A percentile compares a stretch with the other conserved stretches of the same genome.
These are phyloP conservation scores for Crossaster papposus DNA, from an alignment of 53 echinoderm and acorn worm species.

Conservation along the genomic window DNA sequence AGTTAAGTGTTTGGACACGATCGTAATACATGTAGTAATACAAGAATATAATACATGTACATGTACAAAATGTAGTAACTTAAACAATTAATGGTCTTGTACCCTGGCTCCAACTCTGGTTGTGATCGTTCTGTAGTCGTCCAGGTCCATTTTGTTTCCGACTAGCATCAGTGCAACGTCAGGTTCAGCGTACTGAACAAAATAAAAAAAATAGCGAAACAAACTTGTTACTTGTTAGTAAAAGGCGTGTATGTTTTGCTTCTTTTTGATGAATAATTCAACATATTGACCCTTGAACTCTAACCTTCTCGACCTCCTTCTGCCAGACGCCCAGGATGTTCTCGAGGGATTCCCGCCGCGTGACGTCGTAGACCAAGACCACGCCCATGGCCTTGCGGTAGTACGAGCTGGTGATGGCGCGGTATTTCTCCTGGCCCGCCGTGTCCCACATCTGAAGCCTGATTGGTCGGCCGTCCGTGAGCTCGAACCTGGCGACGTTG, in stretches of 20 bases:
- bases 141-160: slow-evolving; percentile 93
- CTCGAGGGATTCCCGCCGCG: slow-evolving; percentile 67
- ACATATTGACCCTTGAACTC: background rate
- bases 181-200: slow-evolving; percentile 77
- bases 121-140: slow-evolving; percentile 82
- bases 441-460: slow-evolving; percentile 90
- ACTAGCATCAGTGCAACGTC: slow-evolving; percentile 81
- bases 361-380: slow-evolving; percentile 88
- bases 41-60: no score
- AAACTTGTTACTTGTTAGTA: background rate
- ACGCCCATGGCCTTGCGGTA: slow-evolving; percentile 91
- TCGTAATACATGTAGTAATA: no score
- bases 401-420: slow-evolving; percentile 86
- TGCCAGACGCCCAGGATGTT: slow-evolving; percentile 55
- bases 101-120: slow-evolving; percentile 74
- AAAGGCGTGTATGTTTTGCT: background rate
- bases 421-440: slow-evolving; percentile 85
- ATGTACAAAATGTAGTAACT: no score
- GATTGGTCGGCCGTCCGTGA: slow-evolving; percentile 61
- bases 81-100: slow-evolving; percentile 2
- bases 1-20: no score
- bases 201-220: background rate
- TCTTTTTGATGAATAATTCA: background rate
- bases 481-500: slow-evolving; percentile 74
- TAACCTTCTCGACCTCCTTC: slow-evolving; percentile 46